Evolutionary conservation across 2,113 vertebrate species (phyloP).

Genomic region (Carassius auratus): DNA sequence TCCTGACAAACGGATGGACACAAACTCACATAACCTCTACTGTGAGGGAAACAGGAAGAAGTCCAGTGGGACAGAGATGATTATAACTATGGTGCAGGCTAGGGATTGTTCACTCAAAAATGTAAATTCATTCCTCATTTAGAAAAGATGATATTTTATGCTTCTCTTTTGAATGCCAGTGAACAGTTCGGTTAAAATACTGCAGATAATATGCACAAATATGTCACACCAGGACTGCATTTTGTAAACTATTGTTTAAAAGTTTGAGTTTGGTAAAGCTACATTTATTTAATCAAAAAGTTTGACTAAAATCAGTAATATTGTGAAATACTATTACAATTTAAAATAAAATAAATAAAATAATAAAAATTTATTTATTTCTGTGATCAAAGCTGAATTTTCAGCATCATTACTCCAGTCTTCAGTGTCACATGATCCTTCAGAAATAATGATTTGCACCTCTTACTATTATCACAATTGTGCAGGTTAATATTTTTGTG

Average conservation of each 20-base stretch:
- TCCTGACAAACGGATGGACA: conserved; percentile 5
- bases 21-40: conserved; percentile 26
- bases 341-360: too few species aligned
- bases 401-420: too few species aligned
- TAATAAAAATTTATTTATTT: too few species aligned
- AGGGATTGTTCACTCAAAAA: not conserved
- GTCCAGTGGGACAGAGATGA: not conserved
- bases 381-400: too few species aligned
- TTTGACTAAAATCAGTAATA: not conserved
- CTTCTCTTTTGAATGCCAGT: not conserved
- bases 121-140: not conserved
- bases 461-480: not conserved
- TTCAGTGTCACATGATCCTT: not conserved
- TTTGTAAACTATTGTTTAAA: too few species aligned
- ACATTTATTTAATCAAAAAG: too few species aligned
- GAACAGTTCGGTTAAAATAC: not conserved
- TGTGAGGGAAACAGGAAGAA: not conserved
- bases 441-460: not conserved
- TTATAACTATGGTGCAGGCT: not conserved
- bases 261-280: too few species aligned
- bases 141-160: too few species aligned
- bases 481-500: not conserved
- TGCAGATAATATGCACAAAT: too few species aligned
- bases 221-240: too few species aligned
- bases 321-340: too few species aligned